Base-by-base conservation (phyloP, 2,888 invertebrate genomes). In the Perizoma affinitatum region DNA sequence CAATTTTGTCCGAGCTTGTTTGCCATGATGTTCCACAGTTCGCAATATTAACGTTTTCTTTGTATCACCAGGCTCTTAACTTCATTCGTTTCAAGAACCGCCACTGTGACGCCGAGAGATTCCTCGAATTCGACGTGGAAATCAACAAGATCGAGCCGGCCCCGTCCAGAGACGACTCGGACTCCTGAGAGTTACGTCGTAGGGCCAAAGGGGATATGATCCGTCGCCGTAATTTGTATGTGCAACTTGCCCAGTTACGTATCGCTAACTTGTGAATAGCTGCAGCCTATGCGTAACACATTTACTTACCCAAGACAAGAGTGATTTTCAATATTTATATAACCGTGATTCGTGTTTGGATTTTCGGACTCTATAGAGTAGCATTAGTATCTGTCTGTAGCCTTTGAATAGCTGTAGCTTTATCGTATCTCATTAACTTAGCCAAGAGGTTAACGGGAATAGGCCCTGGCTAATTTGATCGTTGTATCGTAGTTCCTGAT, bases 61-160 rank as follows among this genome's bases (percentile, higher is more conserved):
- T 22, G 3, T 3, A 22, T 22, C 22, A 22, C 22, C 56, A 61
- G 69, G 86, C 89, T 0, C 74, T 84, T 46, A 88, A 90, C 78
- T 90, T 85, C 79, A 74, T 87, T 8, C 78, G 87, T 34, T 70
- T 76, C 61, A 85, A 83, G 68, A 86, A 84, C 69, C 76, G 81
- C n/a, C 79, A 83, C 61, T 79, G 80, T 67, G 84, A 86, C 56
- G 72, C 82, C 0, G 87, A 87, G 42, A 82, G 81, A 51, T 77
- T 68, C 59, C 69, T 86, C 4, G 83, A 85, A 59, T 81, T 82
- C 65, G 75, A 80, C 34, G 78, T 88, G 11, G 77, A 82, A 52
- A 74, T 83, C 34, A 63, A 63, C 7, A 74, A 77, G 61, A 63
- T 73, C 45, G 76, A 75, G 33, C 61, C 54, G 34, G 58, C 61